These are phyloP conservation scores for Lepidurus packardi DNA, from an alignment of 1,140 invertebrate genomes.

Conservation along the genomic window DNA sequence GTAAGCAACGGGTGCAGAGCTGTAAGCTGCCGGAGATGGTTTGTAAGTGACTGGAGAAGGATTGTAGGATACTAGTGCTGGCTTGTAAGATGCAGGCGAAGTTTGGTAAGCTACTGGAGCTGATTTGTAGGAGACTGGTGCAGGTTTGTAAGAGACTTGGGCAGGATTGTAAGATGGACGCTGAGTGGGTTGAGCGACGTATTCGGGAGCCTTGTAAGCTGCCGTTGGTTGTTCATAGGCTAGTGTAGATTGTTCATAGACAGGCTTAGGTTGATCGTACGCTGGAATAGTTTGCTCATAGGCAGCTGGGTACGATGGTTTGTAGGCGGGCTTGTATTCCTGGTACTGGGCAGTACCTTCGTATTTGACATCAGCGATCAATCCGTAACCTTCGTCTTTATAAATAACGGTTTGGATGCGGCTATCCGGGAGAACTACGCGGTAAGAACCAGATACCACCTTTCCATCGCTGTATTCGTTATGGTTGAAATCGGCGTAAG, in stretches of 20 bases:
- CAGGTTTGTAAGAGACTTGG: not conserved
- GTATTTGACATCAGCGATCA: constrained; percentile 32
- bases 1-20: not conserved
- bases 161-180: not conserved
- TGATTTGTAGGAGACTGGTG: not conserved
- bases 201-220: not conserved
- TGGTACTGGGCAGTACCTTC: constrained; percentile 61
- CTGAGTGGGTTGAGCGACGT: not conserved
- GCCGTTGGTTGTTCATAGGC: not conserved
- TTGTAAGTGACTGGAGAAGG: not conserved
- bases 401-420: constrained; percentile 36
- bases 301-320: not conserved
- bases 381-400: constrained; percentile 28
- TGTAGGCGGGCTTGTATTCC: constrained; percentile 38
- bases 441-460: constrained; percentile 35
- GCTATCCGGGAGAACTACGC: constrained; percentile 37
- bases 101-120: not conserved
- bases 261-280: not conserved
- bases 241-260: not conserved
- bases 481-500: constrained; percentile 35
- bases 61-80: not conserved
- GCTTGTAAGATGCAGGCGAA: not conserved
- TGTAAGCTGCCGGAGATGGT: not conserved
- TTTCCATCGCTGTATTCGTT: constrained; percentile 36
- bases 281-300: not conserved